Percentiles rank a stretch among this genome's conserved stretches.
phyloP scores from a whole-genome alignment of 2,113 vertebrate genomes.

The human region GRCh38 chr2:100260501-100261000 shows the following conservation, averaged over 20 bases:
- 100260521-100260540: neutral
- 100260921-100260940: neutral
- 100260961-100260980: neutral
- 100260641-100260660: neutral
- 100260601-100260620: neutral
- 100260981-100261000: neutral
- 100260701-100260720: neutral
- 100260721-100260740: neutral
- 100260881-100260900: conserved; percentile 35
- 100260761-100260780: rapidly evolving
- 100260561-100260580: neutral
- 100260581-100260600: neutral
- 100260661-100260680: neutral
- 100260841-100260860: neutral
- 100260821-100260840: too few species aligned
- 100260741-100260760: neutral
- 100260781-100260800: neutral
- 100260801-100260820: neutral
- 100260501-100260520: neutral
- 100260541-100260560: neutral
- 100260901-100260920: conserved; percentile 53
- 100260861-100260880: neutral
- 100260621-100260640: neutral
- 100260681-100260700: neutral
- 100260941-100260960: too few species aligned